Evolutionary conservation across 2,888 invertebrate genomes (phyloP), one percentile per base, ranked within the genome.

Genomic region (Cynaeus angustus): DNA sequence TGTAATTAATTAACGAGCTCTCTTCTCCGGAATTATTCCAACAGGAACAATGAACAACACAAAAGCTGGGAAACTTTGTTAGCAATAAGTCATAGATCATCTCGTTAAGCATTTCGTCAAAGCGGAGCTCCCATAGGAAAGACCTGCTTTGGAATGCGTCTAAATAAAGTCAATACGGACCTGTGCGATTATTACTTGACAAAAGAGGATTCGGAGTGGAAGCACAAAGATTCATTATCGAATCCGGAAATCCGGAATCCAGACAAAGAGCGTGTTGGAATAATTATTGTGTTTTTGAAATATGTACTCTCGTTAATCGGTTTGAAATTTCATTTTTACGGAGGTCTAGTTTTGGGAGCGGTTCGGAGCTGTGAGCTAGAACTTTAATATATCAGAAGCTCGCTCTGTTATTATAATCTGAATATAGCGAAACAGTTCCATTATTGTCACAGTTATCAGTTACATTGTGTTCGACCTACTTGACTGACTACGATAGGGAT

Each of bases 391-490:
- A 64, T 64, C 64, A 48, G 46, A 33, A 16, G n/a, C 21, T 28
- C 10, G 12, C 16, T 43, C 33, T 3, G 48, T 43, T 50, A 50
- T 58, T 48, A 58, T 66, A 55, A 66, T 66, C 66, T 46, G 58
- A 13, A 33, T 64, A 30, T 45, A 48, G 48, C 48, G 66, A 48
- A 66, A 66, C 58, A 48, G 48, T 16, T 21, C 66, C 37, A 56
- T 66, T 66, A 66, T 66, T 66, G 55, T 66, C 66, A 58, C 55
- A 66, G 50, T 66, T 66, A 66, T 66, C 66, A 58, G 66, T 66
- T 45, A 48, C 45, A 66, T 66, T 66, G 66, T 66, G 43, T 50
- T 58, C 66, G 66, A 66, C 66, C 66, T 58, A 58, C 66, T 66
- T 66, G 66, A 66, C 66, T 66, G 66, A 43, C 66, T 46, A 16